Evolutionary conservation across 2,888 invertebrate genomes (phyloP), one percentile per base, ranked within the genome.

Genomic region (Epistrophella euchroma): DNA sequence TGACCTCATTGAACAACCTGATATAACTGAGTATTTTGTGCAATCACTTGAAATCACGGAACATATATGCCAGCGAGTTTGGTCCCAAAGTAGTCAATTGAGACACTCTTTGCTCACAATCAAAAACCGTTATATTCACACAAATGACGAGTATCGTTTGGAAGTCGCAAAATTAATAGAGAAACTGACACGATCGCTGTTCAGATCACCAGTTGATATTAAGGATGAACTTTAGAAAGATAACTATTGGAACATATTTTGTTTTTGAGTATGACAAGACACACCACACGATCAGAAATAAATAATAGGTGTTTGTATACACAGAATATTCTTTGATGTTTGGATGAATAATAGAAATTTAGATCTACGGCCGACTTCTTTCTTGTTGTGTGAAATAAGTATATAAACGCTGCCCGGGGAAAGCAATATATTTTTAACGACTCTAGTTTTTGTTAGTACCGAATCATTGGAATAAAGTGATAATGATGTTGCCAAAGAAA

Each of bases 11-110:
- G 90, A 90, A 15, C 90, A 91, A 22, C 90, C 91, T 0, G 91
- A 92, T 73, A 76, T 90, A 4, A 88, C 90, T 4, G 92, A 92
- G 66, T 90, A 91, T 75, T 89, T 92, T 40, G 78, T 90, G 13
- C 88, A 89, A 43, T 89, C 90, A 0, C 56, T 92, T 43, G 88
- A 89, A 2, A 89, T 82, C 45, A 90, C 90, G 2, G 73, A 88
- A 15, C 79, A 88, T 3, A 87, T 91, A 9, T 92, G 92, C 55
- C 81, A 80, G 11, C 50, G 88, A 1, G 43, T 88, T 7, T 92
- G 93, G 92, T 89, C 90, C 0, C 88, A 91, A 47, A 91, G 89
- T 70, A 71, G 89, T 0, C 79, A 88, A 5, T 64, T 92, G 19
- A 88, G 90, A 1, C 90, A 91, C 64, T 90, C 90, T 0, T 76